Evolutionary conservation across 1,140 invertebrate genomes (phyloP), one percentile per base, ranked within the genome.

Genomic region (Papilio aristodemus): DNA sequence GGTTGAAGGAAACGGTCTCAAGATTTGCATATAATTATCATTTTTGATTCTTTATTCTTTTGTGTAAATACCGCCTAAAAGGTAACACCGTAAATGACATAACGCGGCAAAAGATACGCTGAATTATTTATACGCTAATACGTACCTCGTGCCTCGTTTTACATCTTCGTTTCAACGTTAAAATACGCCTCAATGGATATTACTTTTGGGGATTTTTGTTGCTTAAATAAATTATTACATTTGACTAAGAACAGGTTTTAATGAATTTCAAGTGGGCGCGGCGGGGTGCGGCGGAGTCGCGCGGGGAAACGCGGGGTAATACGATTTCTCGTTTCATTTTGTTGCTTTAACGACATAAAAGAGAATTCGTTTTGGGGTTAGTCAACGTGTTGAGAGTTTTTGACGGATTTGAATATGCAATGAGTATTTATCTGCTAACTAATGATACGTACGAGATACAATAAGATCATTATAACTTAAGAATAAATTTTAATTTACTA

Each of bases 1-100:
- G 38, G 37, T 19, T 38, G 62, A 66, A 32, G 39, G 25, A 46
- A 79, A 78, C 74, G 83, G 85, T 80, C 84, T 82, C 75, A 71
- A 83, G 87, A 90, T 91, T 91, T 90, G 84, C 89, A 91, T 91
- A 72, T 83, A 83, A 91, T 91, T 91, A 91, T 89, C 86, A 91
- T 91, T 91, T 91, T 91, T 91, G 89, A 91, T 91, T 91, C 85
- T 77, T 80, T 88, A 80, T 90, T 89, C 87, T 89, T 89, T 89
- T 91, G 87, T 89, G 84, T 86, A 89, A 89, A 89, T 86, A 89
- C 85, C 81, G 71, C 82, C 81, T 85, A 81, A 84, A 88, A 87
- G 84, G 87, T 86, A 91, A 86, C 80, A 78, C 80, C 76, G 87
- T 87, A 91, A 91, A 91, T 91, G 85, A 91, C 87, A 91, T 90